Evolutionary conservation across 2,113 vertebrate genomes (phyloP).

Genomic region (Chionomys nivalis): DNA sequence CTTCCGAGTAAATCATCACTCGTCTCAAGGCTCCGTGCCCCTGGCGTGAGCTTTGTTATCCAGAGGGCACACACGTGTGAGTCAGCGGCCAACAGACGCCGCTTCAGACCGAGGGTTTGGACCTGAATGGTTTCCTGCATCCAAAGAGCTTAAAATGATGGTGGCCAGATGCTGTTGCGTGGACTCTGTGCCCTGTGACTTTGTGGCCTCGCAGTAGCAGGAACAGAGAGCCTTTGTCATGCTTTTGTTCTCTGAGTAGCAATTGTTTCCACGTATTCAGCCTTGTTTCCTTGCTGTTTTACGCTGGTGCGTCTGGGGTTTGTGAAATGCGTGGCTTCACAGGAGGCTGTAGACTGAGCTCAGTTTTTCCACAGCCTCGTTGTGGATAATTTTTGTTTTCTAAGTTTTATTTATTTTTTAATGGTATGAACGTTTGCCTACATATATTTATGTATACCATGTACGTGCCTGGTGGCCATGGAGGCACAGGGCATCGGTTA

Average conservation of each 20-base stretch:
- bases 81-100: conserved; percentile 18
- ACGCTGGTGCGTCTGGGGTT: background rate
- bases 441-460: background rate
- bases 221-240: conserved; percentile 4
- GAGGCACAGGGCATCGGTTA: background rate
- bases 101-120: conserved; percentile 2
- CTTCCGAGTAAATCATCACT: conserved; percentile 48
- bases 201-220: background rate
- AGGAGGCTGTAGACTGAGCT: background rate
- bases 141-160: background rate
- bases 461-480: background rate
- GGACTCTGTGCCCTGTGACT: conserved; percentile 39
- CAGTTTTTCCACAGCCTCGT: background rate
- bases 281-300: background rate
- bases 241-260: conserved; percentile 23
- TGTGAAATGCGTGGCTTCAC: background rate
- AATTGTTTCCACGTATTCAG: conserved; percentile 42
- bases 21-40: background rate
- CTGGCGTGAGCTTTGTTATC: conserved; percentile 36
- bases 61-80: background rate
- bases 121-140: conserved; percentile 4
- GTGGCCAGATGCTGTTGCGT: background rate
- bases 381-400: background rate
- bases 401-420: background rate
- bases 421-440: background rate